phyloP scores from a whole-genome alignment of 2,888 invertebrate genomes.

The Eretmocerus hayati region DNA sequence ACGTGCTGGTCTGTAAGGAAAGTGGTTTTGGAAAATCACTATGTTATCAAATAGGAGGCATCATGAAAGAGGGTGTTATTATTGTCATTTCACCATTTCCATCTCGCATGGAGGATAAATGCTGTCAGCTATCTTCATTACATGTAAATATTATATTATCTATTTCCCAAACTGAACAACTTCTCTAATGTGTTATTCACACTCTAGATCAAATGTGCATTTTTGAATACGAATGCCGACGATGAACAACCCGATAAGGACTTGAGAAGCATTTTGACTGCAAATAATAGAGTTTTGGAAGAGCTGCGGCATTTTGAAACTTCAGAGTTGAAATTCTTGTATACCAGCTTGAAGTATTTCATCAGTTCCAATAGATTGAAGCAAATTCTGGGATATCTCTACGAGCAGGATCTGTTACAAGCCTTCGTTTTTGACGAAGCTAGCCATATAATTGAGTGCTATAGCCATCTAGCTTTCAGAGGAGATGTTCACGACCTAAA shows the following conservation, averaged over 20 bases:
- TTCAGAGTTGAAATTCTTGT: conserved; percentile 12
- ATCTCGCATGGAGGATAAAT: conserved; percentile 7
- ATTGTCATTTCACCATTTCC: conserved; percentile 1
- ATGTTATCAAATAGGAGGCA: conserved; percentile 11
- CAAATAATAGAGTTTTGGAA: conserved; percentile 7
- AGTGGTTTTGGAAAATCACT: conserved; percentile 10
- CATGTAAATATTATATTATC: no score
- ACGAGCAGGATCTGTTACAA: conserved; percentile 5
- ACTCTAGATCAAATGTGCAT: conserved; percentile 7
- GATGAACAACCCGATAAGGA: background rate
- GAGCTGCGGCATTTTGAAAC: background rate
- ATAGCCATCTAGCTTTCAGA: no score
- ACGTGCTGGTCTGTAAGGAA: conserved; percentile 10
- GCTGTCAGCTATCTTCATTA: no score
- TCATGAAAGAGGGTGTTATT: conserved; percentile 5
- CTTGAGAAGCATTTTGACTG: conserved; percentile 7
- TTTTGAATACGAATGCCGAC: background rate
- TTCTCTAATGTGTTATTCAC: no score
- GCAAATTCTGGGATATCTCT: conserved; percentile 1
- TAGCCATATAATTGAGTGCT: no score
- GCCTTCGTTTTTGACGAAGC: conserved; percentile 9
- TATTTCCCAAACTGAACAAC: background rate
- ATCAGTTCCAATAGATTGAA: background rate
- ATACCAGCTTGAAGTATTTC: conserved; percentile 2
- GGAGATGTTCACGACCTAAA: background rate